Percentiles rank a stretch among this genome's conserved stretches.
These are phyloP conservation scores for Hyla sarda DNA, from an alignment of 2,113 vertebrate species.

Conservation along the genomic window DNA sequence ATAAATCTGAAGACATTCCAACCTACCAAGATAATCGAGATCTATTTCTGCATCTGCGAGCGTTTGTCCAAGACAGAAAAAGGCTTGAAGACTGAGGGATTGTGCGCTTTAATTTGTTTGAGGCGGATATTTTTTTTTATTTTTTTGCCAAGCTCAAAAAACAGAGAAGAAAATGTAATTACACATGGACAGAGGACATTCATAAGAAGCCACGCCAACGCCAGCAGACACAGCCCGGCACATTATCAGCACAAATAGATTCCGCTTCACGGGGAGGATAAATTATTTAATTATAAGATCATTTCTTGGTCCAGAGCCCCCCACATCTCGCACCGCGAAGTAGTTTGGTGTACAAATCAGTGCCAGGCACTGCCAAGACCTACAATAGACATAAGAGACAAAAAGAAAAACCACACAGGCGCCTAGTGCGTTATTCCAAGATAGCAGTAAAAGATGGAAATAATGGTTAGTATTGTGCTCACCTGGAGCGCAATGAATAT, in stretches of 20 bases:
- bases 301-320: constrained; percentile 32
- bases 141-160: constrained; percentile 26
- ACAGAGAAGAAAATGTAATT: constrained; percentile 40
- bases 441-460: no score
- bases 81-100: not conserved
- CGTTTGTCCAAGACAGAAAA: not conserved
- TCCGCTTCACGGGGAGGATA: constrained; percentile 27
- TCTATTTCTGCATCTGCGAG: not conserved
- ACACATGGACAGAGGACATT: constrained; percentile 29
- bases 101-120: not conserved
- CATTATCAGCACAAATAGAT: constrained; percentile 42
- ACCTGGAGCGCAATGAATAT: no score
- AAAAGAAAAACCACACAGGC: no score
- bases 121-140: constrained; percentile 9
- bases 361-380: not conserved
- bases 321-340: not conserved
- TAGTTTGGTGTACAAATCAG: not conserved
- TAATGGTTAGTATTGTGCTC: no score
- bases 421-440: no score
- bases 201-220: not conserved
- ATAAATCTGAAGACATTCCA: no score
- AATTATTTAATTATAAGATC: constrained; percentile 42
- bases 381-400: no score
- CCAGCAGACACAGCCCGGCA: constrained; percentile 30
- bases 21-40: not conserved